Base-by-base conservation (phyloP, 2,797 vertebrate genomes). In the Melanotaenia pygmaea region DNA sequence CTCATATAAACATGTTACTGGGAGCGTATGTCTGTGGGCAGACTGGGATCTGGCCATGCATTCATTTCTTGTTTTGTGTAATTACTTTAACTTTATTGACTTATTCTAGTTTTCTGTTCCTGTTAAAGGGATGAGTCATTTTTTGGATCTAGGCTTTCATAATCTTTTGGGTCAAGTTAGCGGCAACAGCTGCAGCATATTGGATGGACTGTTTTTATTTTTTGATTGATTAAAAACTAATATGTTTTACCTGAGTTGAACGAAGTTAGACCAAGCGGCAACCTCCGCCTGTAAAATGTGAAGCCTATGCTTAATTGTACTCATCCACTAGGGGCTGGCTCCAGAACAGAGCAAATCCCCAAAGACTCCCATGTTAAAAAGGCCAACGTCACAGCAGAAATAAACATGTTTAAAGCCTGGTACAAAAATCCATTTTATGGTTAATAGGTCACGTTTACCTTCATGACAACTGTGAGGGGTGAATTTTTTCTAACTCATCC, bases 61-160 rank as follows among this genome's bases (percentile, higher is more conserved):
- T 26, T 32, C 14, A 16, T 57, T 57, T 28, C 26, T 57, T 32
- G 13, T 57, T 28, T 57, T 14, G 28, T 57, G 26, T 30, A 16
- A 32, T 32, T 28, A 18, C 13, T 32, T 26, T 56, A 30, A 57
- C 28, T 14, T 57, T 8, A 30, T 28, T 28, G 54, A 5, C 43
- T 61, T 20, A n/a, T 66, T 40, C 40, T 13, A 54, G 2, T 24
- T 60, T 43, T 60, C 20, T 18, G 45, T 50, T 16, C 1, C 40
- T 35, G 32, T 3, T 60, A 30, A 32, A 72, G 4, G 35, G 37
- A 37, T 43, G 34, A 61, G 50, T 67, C 40, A 57, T 37, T 50
- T 65, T 56, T 56, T 35, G 11, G 34, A 62, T 24, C 1, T 6
- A n/a, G 26, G 4, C 14, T 4, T 56, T 65, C 47, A 5, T n/a